Evolutionary conservation across 2,113 vertebrate genomes (phyloP).

Genomic region (Dolichallabes microphthalmus): DNA sequence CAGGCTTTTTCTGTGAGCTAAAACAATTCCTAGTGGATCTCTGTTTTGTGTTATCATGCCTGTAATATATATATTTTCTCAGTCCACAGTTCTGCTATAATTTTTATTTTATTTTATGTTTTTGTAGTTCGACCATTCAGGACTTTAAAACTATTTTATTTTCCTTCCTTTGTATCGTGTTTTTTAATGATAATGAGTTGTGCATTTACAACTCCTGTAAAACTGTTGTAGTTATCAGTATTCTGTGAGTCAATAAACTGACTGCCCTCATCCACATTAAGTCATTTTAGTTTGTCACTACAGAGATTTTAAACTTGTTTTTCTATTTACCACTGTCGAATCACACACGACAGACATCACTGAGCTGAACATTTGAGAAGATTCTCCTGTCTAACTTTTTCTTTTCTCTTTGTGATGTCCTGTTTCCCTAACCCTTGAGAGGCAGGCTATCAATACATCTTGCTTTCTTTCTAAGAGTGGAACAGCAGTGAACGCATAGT

Average conservation of each 20-base stretch:
- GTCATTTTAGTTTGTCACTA: not conserved
- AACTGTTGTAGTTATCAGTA: slow-evolving; percentile 15
- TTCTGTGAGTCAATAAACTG: slow-evolving; percentile 46
- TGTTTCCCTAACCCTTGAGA: not conserved
- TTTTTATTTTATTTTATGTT: slow-evolving; percentile 38
- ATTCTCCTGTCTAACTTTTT: not conserved
- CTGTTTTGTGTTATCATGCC: slow-evolving; percentile 32
- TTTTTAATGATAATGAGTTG: slow-evolving; percentile 62
- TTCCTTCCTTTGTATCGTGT: slow-evolving; percentile 53
- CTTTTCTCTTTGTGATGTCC: not conserved
- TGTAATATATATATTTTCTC: slow-evolving; percentile 24
- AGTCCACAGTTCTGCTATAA: slow-evolving; percentile 50
- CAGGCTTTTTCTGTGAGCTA: slow-evolving; percentile 30
- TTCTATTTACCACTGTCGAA: not conserved
- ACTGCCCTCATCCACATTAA: slow-evolving; percentile 4
- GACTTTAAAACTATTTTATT: slow-evolving; percentile 55
- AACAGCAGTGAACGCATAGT: not conserved
- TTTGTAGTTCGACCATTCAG: slow-evolving; percentile 47
- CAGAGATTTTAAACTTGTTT: not conserved
- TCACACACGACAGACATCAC: not conserved
- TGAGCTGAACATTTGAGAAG: not conserved
- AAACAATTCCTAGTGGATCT: slow-evolving; percentile 33
- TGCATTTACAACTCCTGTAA: slow-evolving; percentile 22
- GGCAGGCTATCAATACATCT: not conserved
- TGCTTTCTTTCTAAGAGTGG: not conserved